These are phyloP conservation scores for Macrotrachela quadricornifera DNA, from an alignment of 1,140 invertebrate species.

Conservation along the genomic window DNA sequence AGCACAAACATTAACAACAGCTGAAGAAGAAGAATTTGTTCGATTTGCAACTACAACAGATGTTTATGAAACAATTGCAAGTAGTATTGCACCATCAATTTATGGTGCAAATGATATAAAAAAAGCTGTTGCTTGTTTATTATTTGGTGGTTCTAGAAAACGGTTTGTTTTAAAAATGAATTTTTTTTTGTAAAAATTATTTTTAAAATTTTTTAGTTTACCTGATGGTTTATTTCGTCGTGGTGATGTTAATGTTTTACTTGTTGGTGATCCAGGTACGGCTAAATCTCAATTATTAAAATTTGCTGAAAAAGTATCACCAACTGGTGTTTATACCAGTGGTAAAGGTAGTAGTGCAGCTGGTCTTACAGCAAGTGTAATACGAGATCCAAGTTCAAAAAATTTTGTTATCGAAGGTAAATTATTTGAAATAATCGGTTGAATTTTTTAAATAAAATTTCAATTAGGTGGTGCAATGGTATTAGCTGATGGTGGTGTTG, in stretches of 20 bases:
- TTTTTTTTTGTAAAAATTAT: neutral
- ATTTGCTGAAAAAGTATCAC: constrained; percentile 84
- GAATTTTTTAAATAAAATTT: too few relatives aligned
- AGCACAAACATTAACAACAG: constrained; percentile 19
- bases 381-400: constrained; percentile 64
- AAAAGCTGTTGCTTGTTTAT: constrained; percentile 77
- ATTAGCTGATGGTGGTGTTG: constrained; percentile 89
- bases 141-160: constrained; percentile 64
- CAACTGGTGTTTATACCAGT: constrained; percentile 88
- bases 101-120: constrained; percentile 85
- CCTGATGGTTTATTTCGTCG: constrained; percentile 80
- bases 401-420: constrained; percentile 93
- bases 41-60: constrained; percentile 58
- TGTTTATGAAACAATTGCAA: constrained; percentile 67
- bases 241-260: constrained; percentile 85
- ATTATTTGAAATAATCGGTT: too few relatives aligned
- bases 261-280: constrained; percentile 93
- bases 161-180: constrained; percentile 20
- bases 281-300: constrained; percentile 94
- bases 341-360: constrained; percentile 97
- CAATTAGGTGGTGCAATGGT: constrained; percentile 69
- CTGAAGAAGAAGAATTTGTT: constrained; percentile 77
- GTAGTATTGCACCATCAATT: constrained; percentile 87
- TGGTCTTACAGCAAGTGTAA: constrained; percentile 90
- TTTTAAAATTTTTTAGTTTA: constrained; percentile 34